Percentiles rank a stretch among this genome's conserved stretches.
Conservation (phyloP, 2,888 invertebrate species). For the Rhabditophanes sp. region DNA sequence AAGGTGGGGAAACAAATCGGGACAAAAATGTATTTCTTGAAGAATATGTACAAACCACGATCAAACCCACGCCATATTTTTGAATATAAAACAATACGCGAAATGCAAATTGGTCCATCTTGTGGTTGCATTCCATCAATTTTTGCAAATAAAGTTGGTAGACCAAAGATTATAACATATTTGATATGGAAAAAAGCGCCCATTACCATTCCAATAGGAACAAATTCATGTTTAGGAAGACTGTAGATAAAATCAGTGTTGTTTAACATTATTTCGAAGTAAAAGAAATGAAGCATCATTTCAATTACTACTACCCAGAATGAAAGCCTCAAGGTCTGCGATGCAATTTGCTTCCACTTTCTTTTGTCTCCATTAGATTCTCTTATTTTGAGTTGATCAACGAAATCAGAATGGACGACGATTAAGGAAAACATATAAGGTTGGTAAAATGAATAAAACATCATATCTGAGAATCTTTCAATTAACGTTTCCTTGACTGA, state of each 20-base stretch:
- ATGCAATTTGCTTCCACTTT: constrained; percentile 18
- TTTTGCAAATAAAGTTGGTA: constrained; percentile 45
- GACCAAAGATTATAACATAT: constrained; percentile 48
- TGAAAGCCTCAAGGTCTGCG: constrained; percentile 32
- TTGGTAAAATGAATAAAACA: constrained; percentile 46
- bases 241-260: constrained; percentile 24
- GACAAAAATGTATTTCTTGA: constrained; percentile 48
- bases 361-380: constrained; percentile 2
- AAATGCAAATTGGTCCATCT: constrained; percentile 46
- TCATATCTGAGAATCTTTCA: constrained; percentile 32
- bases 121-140: constrained; percentile 46
- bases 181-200: constrained; percentile 48
- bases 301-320: constrained; percentile 45
- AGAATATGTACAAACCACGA: constrained; percentile 47
- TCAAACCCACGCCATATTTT: constrained; percentile 49
- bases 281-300: constrained; percentile 44
- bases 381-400: constrained; percentile 27
- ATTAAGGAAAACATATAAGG: constrained; percentile 47
- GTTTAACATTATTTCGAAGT: constrained; percentile 44
- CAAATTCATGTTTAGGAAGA: constrained; percentile 37
- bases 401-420: constrained; percentile 42
- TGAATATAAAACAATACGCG: constrained; percentile 47
- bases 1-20: constrained; percentile 46
- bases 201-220: constrained; percentile 38
- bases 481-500: constrained; percentile 6